These are phyloP conservation scores for Elegia similella DNA, from an alignment of 2,888 invertebrate species.

Conservation along the genomic window DNA sequence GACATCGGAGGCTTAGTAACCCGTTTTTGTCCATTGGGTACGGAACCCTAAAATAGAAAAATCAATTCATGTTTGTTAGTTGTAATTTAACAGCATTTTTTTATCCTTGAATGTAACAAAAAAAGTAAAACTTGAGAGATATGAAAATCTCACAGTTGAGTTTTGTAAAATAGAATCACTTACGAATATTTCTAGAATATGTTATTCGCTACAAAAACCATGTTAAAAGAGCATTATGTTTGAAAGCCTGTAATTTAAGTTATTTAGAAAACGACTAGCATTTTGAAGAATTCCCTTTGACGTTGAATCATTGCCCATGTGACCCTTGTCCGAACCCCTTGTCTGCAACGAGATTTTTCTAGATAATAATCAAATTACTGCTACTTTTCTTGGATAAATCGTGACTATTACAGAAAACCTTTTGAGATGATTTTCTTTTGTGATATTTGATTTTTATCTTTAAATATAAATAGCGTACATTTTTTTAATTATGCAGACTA, in stretches of 20 bases:
- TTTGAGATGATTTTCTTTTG: not conserved
- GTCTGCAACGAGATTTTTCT: slow-evolving; percentile 1
- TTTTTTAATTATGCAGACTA: not conserved
- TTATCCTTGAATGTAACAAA: too few relatives aligned
- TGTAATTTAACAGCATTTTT: too few relatives aligned
- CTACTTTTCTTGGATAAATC: slow-evolving; percentile 3
- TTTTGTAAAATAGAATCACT: not conserved
- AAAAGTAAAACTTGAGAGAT: not conserved
- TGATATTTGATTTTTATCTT: not conserved
- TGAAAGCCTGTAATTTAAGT: not conserved
- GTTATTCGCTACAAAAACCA: not conserved
- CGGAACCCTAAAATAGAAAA: too few relatives aligned
- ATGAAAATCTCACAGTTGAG: not conserved
- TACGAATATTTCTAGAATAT: not conserved
- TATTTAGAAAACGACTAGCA: not conserved
- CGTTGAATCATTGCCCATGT: slow-evolving; percentile 2
- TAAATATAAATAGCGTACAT: not conserved
- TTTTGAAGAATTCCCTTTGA: slow-evolving; percentile 11
- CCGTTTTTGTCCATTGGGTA: too few relatives aligned
- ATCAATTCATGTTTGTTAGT: too few relatives aligned
- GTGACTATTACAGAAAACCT: not conserved
- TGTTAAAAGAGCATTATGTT: not conserved
- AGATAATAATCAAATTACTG: not conserved
- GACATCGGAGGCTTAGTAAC: too few relatives aligned
- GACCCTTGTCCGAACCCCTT: slow-evolving; percentile 3